Conservation (phyloP, 2,113 vertebrate species). For the Himantopus leucocephalus region DNA sequence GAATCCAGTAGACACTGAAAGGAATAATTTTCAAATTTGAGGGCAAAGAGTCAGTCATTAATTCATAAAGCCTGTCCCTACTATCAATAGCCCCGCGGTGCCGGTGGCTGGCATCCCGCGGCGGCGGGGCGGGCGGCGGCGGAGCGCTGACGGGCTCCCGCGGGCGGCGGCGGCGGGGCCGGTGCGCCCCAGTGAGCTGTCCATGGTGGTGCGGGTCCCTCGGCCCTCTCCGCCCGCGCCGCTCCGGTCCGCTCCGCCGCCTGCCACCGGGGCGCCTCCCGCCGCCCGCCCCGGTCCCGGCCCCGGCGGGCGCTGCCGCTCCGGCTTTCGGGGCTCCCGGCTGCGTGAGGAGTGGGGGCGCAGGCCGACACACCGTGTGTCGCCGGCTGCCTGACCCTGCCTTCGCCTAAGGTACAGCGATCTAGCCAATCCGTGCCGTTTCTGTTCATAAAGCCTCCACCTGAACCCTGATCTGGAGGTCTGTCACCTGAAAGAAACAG, state of each 20-base stretch:
- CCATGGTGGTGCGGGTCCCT: constrained; percentile 66
- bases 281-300: background rate
- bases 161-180: background rate
- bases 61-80: background rate
- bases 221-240: background rate
- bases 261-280: background rate
- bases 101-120: background rate
- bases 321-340: background rate
- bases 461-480: accelerated
- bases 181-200: constrained; percentile 68
- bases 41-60: background rate
- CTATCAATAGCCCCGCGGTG: background rate
- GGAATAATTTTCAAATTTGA: background rate
- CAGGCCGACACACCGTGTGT: background rate
- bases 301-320: background rate
- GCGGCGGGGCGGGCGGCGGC: background rate
- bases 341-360: too few species aligned
- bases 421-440: background rate
- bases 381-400: background rate
- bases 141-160: background rate
- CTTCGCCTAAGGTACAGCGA: too few species aligned
- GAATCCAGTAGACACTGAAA: constrained; percentile 9
- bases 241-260: background rate
- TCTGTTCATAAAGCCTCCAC: accelerated
- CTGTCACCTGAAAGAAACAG: background rate